A percentile compares a stretch with the other conserved stretches of the same genome.
Evolutionary conservation across 2,797 vertebrate genomes (phyloP).

Genomic region (Acropternis orthonyx): DNA sequence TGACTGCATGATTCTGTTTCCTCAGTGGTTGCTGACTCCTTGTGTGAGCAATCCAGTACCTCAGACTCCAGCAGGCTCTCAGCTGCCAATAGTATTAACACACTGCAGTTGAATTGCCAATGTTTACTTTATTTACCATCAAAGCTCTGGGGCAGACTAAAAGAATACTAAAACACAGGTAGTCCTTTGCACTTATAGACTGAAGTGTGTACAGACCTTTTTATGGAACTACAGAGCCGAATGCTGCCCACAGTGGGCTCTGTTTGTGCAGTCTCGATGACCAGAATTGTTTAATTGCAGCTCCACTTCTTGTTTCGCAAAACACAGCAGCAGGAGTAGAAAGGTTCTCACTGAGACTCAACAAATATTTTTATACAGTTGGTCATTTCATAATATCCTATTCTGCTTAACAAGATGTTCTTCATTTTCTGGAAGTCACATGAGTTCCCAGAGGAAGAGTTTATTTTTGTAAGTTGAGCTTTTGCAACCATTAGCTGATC

Average conservation of each 20-base stretch:
- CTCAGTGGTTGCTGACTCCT: neutral
- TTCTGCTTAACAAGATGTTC: slow-evolving; percentile 47
- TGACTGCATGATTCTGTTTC: neutral
- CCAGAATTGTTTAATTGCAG: neutral
- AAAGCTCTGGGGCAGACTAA: neutral
- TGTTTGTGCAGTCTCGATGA: neutral
- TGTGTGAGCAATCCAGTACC: neutral
- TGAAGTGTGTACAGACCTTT: neutral
- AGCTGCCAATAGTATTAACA: neutral
- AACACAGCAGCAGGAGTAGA: neutral
- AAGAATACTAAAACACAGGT: neutral
- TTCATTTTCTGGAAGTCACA: slow-evolving; percentile 35
- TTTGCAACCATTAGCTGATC: slow-evolving; percentile 2
- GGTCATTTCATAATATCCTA: slow-evolving; percentile 41
- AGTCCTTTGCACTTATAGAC: neutral
- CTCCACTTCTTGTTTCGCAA: neutral
- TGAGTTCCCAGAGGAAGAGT: neutral
- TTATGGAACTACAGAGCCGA: neutral
- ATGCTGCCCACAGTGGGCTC: neutral
- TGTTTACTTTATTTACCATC: neutral
- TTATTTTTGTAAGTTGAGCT: slow-evolving; percentile 42
- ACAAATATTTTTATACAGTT: slow-evolving; percentile 43
- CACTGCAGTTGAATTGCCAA: neutral
- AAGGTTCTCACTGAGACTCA: neutral
- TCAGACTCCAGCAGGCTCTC: neutral